These are phyloP conservation scores for Crotophaga sulcirostris DNA, from an alignment of 2,113 vertebrate species.

Conservation along the genomic window DNA sequence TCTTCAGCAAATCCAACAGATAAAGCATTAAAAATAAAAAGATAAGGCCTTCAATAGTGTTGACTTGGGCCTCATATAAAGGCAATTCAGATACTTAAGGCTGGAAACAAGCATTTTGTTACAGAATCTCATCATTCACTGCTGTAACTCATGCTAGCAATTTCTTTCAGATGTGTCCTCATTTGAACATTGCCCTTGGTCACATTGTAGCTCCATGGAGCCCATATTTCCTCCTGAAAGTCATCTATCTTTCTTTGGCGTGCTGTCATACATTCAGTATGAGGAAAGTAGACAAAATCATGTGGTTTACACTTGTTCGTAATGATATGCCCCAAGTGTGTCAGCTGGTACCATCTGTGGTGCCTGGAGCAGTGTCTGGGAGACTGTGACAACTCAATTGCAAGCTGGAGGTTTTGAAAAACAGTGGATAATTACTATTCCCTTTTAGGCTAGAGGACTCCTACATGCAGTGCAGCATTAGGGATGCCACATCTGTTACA, in stretches of 20 bases:
- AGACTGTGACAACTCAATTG: conserved; percentile 77
- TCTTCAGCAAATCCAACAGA: conserved; percentile 37
- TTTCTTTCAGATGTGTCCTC: conserved; percentile 43
- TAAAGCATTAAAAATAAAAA: conserved; percentile 32
- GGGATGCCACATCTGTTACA: conserved; percentile 75
- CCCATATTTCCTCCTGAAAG: background rate
- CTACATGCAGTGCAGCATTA: conserved; percentile 18
- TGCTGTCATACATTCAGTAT: background rate
- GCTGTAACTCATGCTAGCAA: background rate
- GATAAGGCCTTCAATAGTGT: background rate
- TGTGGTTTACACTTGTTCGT: conserved; percentile 70
- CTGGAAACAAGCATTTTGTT: conserved; percentile 13
- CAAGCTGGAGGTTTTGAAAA: conserved; percentile 70
- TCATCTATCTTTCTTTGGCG: background rate
- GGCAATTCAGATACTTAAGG: background rate
- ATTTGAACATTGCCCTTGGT: background rate
- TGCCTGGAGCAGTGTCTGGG: conserved; percentile 73
- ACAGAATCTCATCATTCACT: conserved; percentile 3
- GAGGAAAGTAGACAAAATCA: conserved; percentile 46
- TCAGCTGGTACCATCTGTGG: conserved; percentile 78
- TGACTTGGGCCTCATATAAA: conserved; percentile 14
- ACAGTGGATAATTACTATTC: conserved; percentile 68
- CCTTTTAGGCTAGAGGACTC: conserved; percentile 36
- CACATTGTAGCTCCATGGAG: background rate
- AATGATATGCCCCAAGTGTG: conserved; percentile 57